Evolutionary conservation across 2,888 invertebrate species (phyloP).

Genomic region (Polyommatus icarus): DNA sequence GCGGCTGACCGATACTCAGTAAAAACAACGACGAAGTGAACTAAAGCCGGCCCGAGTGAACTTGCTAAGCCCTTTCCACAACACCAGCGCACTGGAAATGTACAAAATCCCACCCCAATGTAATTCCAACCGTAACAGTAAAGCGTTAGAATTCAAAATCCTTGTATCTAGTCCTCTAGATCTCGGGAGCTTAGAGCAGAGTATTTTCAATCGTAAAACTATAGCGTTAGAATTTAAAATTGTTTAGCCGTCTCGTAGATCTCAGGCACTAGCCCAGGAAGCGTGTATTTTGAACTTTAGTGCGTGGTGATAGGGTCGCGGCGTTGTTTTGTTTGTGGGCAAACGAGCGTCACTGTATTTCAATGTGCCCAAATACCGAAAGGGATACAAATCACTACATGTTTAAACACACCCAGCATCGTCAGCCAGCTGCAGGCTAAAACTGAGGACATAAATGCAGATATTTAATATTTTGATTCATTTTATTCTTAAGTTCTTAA

Average conservation of each 20-base stretch:
- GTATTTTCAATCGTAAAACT: not conserved
- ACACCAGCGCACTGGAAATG: conserved; percentile 44
- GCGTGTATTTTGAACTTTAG: not conserved
- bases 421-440: not conserved
- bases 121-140: conserved; percentile 37
- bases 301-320: not conserved
- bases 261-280: not conserved
- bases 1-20: conserved; percentile 37
- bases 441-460: not conserved
- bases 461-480: too few relatives aligned
- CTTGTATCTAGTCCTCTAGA: not conserved
- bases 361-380: conserved; percentile 9
- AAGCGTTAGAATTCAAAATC: not conserved
- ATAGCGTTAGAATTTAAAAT: not conserved
- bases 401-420: not conserved
- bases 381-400: conserved; percentile 19
- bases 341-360: conserved; percentile 17
- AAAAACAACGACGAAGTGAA: conserved; percentile 47
- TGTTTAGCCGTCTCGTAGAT: not conserved
- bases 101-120: conserved; percentile 10
- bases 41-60: conserved; percentile 47
- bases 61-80: conserved; percentile 48
- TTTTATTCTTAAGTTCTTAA: too few relatives aligned
- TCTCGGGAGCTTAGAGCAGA: not conserved
- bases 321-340: conserved; percentile 15